Base-by-base conservation (phyloP, 2,113 vertebrate species). In the Pseudonaja textilis region DNA sequence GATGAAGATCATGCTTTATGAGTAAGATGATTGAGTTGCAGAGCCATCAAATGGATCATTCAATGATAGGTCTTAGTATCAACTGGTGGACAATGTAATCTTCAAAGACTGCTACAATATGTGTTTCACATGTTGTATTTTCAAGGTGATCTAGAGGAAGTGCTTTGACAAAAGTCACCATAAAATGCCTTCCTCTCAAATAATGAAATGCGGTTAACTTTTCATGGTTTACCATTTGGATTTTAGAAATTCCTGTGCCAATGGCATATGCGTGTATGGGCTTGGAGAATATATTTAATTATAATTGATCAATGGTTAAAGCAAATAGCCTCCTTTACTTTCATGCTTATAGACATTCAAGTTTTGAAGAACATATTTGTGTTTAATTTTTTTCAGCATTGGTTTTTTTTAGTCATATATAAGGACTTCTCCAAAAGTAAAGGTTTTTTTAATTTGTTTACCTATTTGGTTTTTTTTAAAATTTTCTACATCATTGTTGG, bases 1-100 rank as follows among this genome's bases (percentile, higher is more conserved):
- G 94, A 95, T 96, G 96, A 94, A 95, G 95, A 94, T 93, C 95
- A 96, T 95, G 42, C 93, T 95, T 93, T 95, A 94, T 91, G 95
- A 95, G 93, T 96, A 96, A 91, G 89, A 96, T 95, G 95, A 93
- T 94, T 95, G 95, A 94, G 94, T 94, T 95, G 18, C 94, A 89
- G 96, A 95, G 92, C 94, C 95, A 88, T 92, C 94, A 87, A 90
- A 92, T 90, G 90, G 88, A 96, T 96, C 94, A 10, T 95, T 95
- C 74, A 91, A 64, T 59, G 91, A 94, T 93, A 94, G 95, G 47
- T 92, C 94, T 92, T 90, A 0, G 95, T 95, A 85, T 93, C 69
- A 90, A n/a, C 91, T 85, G 87, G 96, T 96, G 94, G 95, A 93
- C 93, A 92, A 94, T 74, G 88, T 87, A 89, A 95, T 91, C 91